Base-by-base conservation (phyloP, 2,888 invertebrate species). In the Podotricha telesiphe region DNA sequence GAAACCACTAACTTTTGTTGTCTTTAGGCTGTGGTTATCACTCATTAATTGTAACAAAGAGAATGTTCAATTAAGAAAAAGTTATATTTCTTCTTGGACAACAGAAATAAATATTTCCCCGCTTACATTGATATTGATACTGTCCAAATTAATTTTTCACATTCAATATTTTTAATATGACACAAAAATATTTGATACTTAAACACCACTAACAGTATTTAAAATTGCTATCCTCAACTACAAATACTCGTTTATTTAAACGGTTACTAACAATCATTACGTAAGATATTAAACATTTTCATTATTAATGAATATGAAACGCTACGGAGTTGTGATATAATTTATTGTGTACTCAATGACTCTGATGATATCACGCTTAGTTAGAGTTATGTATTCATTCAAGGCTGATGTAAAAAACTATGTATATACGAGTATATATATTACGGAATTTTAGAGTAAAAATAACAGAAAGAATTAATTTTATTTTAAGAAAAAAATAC, bases 301-400 rank as follows among this genome's bases (percentile, higher is more conserved):
- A 42, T 42, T 45, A 45, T 45, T 59, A 45, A 59, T 59, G 10
- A 59, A 59, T 22, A 19, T 40, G n/a, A n/a, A n/a, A 59, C 17
- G 22, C 19, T 20, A 48, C 19, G 7, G 42, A 28, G 34, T 59
- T 37, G 61, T 65, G 67, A 67, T 67, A 67, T 63, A 68, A 68
- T 69, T 73, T 64, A 66, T 70, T 70, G 37, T 67, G 50, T 69
- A 69, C 68, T 58, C 56, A 40, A 22, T 62, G 65, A 42, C 66
- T 70, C 51, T 63, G 77, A 70, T 78, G 78, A 78, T 76, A 77
- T 78, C 77, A 78, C 73, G 53, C 68, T 59, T 65, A 66, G 68
- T 67, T 58, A 68, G 66, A 71, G 74, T 72, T 73, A 73, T 68
- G 28, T 63, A 13, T 62, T 17, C 65, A 15, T 28, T 66, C 73